Conservation (phyloP, 2,797 vertebrate species). For the Falco novaeseelandiae region DNA sequence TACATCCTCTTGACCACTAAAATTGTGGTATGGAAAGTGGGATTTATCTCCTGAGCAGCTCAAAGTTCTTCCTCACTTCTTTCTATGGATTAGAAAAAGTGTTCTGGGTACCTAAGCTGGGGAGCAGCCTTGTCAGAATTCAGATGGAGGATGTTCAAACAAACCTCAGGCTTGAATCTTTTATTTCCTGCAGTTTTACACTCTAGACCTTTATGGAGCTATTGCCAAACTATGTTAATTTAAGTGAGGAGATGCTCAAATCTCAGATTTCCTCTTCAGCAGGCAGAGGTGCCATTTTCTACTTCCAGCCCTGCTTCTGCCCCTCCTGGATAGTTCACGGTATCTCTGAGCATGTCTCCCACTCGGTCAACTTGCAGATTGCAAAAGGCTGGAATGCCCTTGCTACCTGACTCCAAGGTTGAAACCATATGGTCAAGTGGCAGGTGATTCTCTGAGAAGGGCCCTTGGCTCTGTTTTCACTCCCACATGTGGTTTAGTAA, state of each 20-base stretch:
- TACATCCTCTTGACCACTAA: not conserved
- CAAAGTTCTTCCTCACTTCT: not conserved
- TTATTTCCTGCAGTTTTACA: not conserved
- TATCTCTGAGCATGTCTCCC: conserved; percentile 59
- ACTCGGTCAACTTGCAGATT: conserved; percentile 54
- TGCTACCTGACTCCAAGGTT: conserved; percentile 78
- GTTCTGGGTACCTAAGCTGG: not conserved
- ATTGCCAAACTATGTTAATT: not conserved
- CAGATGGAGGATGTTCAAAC: not conserved
- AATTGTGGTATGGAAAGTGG: not conserved
- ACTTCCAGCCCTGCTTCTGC: not conserved
- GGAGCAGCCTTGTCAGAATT: not conserved
- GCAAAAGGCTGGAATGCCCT: conserved; percentile 63
- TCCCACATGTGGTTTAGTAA: conserved; percentile 69
- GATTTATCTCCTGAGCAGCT: not conserved
- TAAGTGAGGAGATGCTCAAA: not conserved
- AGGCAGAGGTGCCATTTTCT: not conserved
- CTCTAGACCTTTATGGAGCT: not conserved
- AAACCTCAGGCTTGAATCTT: not conserved
- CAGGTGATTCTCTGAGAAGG: conserved; percentile 71
- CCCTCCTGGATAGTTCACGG: not conserved
- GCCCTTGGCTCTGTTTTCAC: conserved; percentile 69
- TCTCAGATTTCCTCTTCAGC: not conserved
- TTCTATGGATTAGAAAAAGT: not conserved
- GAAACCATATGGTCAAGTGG: conserved; percentile 78